These are phyloP conservation scores for Brachionus sp. DNA, from an alignment of 1,140 invertebrate genomes.

Conservation along the genomic window DNA sequence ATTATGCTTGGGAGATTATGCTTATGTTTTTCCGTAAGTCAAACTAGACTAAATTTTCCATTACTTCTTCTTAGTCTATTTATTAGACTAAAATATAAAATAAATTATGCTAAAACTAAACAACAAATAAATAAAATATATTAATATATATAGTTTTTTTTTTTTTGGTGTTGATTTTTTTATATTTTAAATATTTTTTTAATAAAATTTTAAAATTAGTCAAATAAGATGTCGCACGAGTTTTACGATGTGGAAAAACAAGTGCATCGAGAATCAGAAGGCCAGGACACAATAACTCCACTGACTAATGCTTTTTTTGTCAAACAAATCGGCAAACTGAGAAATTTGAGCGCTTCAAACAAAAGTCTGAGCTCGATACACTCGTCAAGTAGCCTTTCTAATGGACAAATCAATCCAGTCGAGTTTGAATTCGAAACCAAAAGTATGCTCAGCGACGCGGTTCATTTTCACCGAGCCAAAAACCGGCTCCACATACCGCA, in stretches of 20 bases:
- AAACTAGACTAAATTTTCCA: not conserved
- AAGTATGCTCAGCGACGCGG: not conserved
- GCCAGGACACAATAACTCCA: constrained; percentile 45
- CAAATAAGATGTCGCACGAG: not conserved
- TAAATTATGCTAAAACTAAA: constrained; percentile 12
- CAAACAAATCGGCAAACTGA: constrained; percentile 6
- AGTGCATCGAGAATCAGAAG: constrained; percentile 31
- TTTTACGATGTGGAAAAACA: constrained; percentile 33
- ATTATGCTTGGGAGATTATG: not conserved
- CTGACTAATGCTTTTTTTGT: constrained; percentile 28
- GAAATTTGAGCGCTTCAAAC: not conserved
- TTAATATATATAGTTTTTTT: not conserved
- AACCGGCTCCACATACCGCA: not conserved
- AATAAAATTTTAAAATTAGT: not conserved
- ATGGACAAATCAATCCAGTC: not conserved
- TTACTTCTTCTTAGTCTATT: not conserved
- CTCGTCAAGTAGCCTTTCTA: constrained; percentile 2
- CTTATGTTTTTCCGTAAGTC: not conserved
- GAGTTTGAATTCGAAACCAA: not conserved
- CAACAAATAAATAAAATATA: not conserved
- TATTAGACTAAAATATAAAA: not conserved
- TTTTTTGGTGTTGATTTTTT: not conserved
- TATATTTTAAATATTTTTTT: not conserved
- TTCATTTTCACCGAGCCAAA: not conserved
- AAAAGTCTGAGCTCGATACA: constrained; percentile 9